A percentile compares a stretch with the other conserved stretches of the same genome.
phyloP scores from a whole-genome alignment of 2,797 vertebrate species.

The Rhinoraja longicauda region DNA sequence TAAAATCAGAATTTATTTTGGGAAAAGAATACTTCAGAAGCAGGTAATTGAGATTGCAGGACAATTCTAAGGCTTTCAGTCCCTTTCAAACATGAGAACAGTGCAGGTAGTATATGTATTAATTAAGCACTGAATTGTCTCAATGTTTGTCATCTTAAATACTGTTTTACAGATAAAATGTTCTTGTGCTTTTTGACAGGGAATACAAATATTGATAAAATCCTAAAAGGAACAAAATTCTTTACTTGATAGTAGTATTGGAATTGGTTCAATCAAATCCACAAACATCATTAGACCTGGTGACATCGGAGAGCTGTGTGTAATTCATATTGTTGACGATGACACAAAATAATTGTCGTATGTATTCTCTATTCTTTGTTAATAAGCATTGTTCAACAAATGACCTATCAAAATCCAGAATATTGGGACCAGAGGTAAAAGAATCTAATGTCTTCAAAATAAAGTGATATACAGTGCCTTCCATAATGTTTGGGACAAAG shows the following conservation, averaged over 20 bases:
- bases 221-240: background rate
- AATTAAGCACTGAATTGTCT: background rate
- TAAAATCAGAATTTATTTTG: background rate
- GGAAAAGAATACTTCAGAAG: background rate
- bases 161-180: background rate
- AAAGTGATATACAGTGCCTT: background rate
- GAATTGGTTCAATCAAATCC: background rate
- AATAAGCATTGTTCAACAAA: background rate
- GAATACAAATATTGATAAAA: background rate
- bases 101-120: background rate
- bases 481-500: no score
- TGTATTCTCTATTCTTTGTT: background rate
- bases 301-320: background rate
- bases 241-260: background rate
- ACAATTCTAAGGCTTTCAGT: background rate
- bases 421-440: background rate
- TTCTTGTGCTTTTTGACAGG: background rate
- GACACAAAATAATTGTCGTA: background rate
- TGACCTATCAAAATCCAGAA: background rate
- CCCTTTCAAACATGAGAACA: background rate
- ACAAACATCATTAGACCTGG: no score
- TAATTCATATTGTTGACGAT: background rate
- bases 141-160: background rate
- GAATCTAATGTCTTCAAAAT: background rate
- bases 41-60: background rate